Evolutionary conservation across 2,797 vertebrate genomes (phyloP), one percentile per base, ranked within the genome.

Genomic region (Taeniopygia guttata): DNA sequence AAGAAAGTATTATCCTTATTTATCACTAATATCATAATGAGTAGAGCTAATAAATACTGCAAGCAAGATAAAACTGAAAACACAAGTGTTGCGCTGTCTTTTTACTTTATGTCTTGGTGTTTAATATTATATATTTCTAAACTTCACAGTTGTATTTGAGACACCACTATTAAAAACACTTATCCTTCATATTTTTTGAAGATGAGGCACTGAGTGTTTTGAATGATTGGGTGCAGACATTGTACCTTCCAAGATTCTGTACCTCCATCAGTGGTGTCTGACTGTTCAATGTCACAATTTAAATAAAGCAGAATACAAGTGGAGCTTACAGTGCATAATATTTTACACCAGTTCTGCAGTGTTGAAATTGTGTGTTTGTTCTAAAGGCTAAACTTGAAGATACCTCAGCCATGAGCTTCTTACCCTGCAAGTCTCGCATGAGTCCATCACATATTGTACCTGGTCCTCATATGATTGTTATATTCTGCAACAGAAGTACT

Each of bases 41-140:
- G 93, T 84, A 93, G 68, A 90, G 72, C 84, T 86, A 97, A 97
- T 98, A 98, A 98, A 97, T 96, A 94, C 93, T 95, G 88, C 26
- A 18, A 96, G 87, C 74, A 95, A 97, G 92, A 95, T 69, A 87
- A 95, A 90, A 49, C 56, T 81, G 60, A 92, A 86, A 94, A 92
- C 52, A 68, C 55, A 92, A 94, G 84, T 95, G 94, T 90, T 92
- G 88, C 22, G 67, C 93, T 95, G 81, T 86, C 87, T 95, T 96
- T 94, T 96, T 95, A 54, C 90, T 95, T 85, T 84, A 54, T 46
- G 89, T 91, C 38, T 52, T 79, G 83, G 89, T 91, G 77, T 93
- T 72, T 49, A 89, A 78, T 94, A 79, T 89, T 90, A 86, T 84
- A 66, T 85, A 58, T 88, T 89, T 68, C 66, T 68, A 83, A 82